Evolutionary conservation across 2,888 invertebrate genomes (phyloP).

Genomic region (Torymus aiolomorphi): DNA sequence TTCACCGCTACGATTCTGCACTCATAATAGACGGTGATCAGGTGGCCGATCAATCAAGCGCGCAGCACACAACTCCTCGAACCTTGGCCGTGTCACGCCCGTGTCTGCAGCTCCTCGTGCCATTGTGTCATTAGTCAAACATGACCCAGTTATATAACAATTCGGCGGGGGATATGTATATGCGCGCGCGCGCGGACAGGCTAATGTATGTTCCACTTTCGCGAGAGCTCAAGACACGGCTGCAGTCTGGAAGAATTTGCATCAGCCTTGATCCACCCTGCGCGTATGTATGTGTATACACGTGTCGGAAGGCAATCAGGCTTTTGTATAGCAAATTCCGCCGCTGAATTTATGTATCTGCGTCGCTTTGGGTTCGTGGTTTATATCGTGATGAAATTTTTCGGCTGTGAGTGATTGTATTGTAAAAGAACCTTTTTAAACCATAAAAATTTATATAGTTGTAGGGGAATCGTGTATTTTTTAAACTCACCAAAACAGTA

Average conservation of each 20-base stretch:
- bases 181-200: too few species aligned
- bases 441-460: too few species aligned
- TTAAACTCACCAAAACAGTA: constrained; percentile 34
- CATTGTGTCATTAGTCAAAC: constrained; percentile 37
- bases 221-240: background rate
- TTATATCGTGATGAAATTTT: background rate
- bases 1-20: background rate
- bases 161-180: background rate
- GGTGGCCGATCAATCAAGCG: constrained; percentile 47
- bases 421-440: too few species aligned
- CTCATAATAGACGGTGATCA: constrained; percentile 32
- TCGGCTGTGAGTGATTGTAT: background rate
- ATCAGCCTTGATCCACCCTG: too few species aligned
- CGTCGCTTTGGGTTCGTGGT: background rate
- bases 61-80: background rate
- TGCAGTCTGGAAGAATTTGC: too few species aligned
- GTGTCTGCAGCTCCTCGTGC: background rate
- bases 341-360: background rate
- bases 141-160: constrained; percentile 41
- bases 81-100: constrained; percentile 23
- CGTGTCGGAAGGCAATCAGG: too few species aligned
- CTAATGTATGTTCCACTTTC: constrained; percentile 28
- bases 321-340: background rate
- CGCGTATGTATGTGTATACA: too few species aligned
- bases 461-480: too few species aligned